phyloP scores from a whole-genome alignment of 2,888 invertebrate species.

The Acleris emargana region DNA sequence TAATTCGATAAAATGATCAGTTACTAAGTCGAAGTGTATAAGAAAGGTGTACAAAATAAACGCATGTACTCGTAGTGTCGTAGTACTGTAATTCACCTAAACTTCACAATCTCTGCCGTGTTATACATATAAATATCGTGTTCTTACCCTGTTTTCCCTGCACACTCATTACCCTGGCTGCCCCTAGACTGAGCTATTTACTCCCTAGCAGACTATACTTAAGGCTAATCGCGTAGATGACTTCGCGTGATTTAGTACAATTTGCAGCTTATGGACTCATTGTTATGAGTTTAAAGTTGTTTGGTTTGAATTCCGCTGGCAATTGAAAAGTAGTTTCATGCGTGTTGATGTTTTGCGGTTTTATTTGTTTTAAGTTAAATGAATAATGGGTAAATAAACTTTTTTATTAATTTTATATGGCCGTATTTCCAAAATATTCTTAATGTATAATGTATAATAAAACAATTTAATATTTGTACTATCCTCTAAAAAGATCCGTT shows the following conservation, averaged over 20 bases:
- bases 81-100: too few relatives aligned
- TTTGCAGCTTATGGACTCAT: slow-evolving; percentile 32
- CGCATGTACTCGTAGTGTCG: too few relatives aligned
- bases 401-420: not conserved
- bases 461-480: too few relatives aligned
- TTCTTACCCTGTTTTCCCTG: slow-evolving; percentile 17
- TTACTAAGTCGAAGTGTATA: too few relatives aligned
- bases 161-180: slow-evolving; percentile 28
- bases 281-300: slow-evolving; percentile 20
- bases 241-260: slow-evolving; percentile 28
- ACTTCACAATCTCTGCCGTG: not conserved
- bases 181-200: slow-evolving; percentile 31
- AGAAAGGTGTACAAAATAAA: too few relatives aligned
- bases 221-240: slow-evolving; percentile 26
- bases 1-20: too few relatives aligned
- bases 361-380: not conserved
- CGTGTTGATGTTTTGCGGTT: not conserved
- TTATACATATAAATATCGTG: slow-evolving; percentile 14
- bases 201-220: slow-evolving; percentile 23
- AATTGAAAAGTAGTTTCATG: not conserved
- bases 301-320: not conserved
- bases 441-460: not conserved
- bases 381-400: not conserved
- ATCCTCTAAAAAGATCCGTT: too few relatives aligned
- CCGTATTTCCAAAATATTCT: not conserved